Conservation (phyloP, 2,888 invertebrate species). For the Pachliopta kotzebuea region DNA sequence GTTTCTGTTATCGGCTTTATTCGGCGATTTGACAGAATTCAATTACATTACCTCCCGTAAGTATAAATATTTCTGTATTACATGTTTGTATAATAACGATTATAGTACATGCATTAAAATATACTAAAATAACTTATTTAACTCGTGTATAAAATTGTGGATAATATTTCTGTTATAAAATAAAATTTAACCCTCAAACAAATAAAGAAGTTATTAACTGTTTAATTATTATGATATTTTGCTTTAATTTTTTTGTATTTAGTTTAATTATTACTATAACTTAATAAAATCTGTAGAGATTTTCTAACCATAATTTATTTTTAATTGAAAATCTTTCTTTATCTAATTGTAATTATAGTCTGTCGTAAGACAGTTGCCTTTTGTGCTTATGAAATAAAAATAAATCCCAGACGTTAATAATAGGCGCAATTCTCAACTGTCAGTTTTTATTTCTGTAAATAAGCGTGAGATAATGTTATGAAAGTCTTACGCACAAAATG, state of each 20-base stretch:
- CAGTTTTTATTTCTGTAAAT: slow-evolving; percentile 1
- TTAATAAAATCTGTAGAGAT: too few species aligned
- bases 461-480: slow-evolving; percentile 16
- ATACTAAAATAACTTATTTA: too few species aligned
- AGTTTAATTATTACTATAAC: too few species aligned
- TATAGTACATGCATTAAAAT: too few species aligned
- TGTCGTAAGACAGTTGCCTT: not conserved
- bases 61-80: slow-evolving; percentile 18
- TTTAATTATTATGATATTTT: too few species aligned
- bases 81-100: not conserved
- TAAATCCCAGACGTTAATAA: not conserved
- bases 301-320: too few species aligned
- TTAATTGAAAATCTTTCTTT: not conserved
- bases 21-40: slow-evolving; percentile 19
- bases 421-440: slow-evolving; percentile 3
- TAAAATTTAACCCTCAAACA: not conserved
- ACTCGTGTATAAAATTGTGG: not conserved
- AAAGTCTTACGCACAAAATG: slow-evolving; percentile 18
- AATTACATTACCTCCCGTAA: slow-evolving; percentile 22
- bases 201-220: too few species aligned
- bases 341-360: not conserved
- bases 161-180: not conserved
- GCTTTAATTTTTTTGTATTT: too few species aligned
- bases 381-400: not conserved
- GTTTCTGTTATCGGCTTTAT: slow-evolving; percentile 8